Base-by-base conservation (phyloP, 2,113 vertebrate genomes). In the Callionymus lyra region DNA sequence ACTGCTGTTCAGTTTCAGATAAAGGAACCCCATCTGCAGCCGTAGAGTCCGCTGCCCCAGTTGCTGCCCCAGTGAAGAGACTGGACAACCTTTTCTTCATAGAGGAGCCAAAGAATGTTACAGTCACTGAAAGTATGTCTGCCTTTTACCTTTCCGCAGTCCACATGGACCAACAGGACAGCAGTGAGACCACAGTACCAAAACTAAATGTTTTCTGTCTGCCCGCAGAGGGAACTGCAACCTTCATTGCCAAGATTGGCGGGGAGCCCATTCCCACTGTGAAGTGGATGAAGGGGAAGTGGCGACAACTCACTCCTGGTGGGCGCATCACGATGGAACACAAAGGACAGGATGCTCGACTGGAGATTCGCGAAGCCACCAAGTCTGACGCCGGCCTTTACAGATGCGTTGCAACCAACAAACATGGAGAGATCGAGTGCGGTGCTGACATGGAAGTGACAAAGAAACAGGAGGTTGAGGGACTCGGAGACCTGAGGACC, bases 271-370 rank as follows among this genome's bases (percentile, higher is more conserved):
- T 98, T 73, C 94, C 94, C 21, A 92, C 86, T 18, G 93, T 98
- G 37, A 97, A 94, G 64, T 98, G 94, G 94, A 88, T 93, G 71
- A 98, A 98, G 67, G 94, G 94, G 13, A 98, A 98, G 61, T 98
- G 94, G 94, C 90, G 93, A 40, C 92, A 98, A 38, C 80, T 98
- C 54, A 94, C 89, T 35, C 86, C 88, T 11, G 94, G 94, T 34
- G 94, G 93, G 16, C 91, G 95, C 0, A 67, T 98, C 62, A 74
- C 57, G 36, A 87, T 97, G 10, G 86, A 91, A 31, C 94, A 96
- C 57, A 95, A 89, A 60, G 94, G 90, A 21, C 86, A 89, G 10
- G 90, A 99, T 38, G 85, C 92, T 41, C 93, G 90, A 45, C 69
- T 98, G 69, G 87, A 94, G 84, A 95, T 98, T 68, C 88, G 67